Percentiles rank a stretch among this genome's conserved stretches.
phyloP scores from a whole-genome alignment of 2,113 vertebrate genomes.

The Bos indicus region DNA sequence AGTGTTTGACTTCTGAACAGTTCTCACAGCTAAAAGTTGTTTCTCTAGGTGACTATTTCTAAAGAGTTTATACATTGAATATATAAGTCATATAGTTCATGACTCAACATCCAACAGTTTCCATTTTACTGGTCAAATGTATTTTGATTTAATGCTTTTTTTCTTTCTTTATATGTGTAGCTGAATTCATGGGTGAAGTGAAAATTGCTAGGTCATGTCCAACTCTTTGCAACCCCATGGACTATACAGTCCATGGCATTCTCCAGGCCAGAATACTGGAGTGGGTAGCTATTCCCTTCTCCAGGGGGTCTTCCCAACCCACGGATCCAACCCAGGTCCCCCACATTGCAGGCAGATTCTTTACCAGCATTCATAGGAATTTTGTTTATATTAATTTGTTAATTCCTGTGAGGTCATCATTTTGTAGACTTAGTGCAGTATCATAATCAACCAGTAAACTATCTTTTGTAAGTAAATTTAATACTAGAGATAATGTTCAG shows the following conservation, averaged over 20 bases:
- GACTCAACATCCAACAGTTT: background rate
- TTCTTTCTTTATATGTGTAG: background rate
- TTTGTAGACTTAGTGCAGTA: background rate
- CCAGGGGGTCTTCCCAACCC: background rate
- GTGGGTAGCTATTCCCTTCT: background rate
- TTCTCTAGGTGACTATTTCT: background rate
- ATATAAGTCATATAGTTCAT: background rate
- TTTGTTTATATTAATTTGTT: conserved; percentile 32
- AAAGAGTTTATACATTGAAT: background rate
- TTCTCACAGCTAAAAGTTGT: background rate
- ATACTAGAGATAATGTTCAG: background rate
- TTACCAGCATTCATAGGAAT: background rate
- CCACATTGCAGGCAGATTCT: background rate
- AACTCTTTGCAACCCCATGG: background rate
- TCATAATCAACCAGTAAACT: background rate
- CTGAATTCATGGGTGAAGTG: background rate
- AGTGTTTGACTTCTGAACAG: background rate
- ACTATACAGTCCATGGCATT: background rate
- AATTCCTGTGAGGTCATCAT: background rate
- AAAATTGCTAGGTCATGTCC: background rate
- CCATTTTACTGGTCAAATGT: background rate
- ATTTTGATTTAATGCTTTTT: background rate
- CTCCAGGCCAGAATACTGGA: background rate
- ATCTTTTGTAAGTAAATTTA: background rate
- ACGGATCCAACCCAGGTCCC: background rate